Evolutionary conservation across 2,888 invertebrate species (phyloP), one percentile per base, ranked within the genome.

Genomic region (Caenorhabditis becei): DNA sequence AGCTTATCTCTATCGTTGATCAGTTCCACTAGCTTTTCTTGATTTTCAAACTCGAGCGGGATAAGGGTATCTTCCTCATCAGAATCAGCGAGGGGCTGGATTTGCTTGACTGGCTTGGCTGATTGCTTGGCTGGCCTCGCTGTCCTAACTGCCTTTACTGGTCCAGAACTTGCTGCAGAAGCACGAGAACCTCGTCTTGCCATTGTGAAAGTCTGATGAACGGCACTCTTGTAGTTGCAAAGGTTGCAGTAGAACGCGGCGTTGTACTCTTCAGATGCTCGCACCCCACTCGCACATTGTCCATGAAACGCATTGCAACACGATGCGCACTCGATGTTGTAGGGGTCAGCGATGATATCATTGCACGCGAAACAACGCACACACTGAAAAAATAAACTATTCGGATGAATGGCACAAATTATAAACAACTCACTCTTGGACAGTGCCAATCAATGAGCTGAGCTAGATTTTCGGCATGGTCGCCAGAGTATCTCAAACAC

Each of bases 301-400:
- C 85, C 88, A 61, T 87, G 85, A 79, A 75, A 88, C 0, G 82
- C 83, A 7, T 56, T 51, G 0, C 71, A 63, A 37, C 88, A 88
- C 1, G 18, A 28, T 10, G 18, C 24, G 62, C 88, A 88, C 41
- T 86, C 85, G 7, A 82, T 54, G 47, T 88, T 88, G 7, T 10
- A 11, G 2, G 83, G 70, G 67, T 88, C 88, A 23, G 24, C 56
- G 49, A 88, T 81, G 54, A 78, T 80, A 11, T 70, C 41, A 4
- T 47, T n/a, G 37, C 84, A 84, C 0, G 20, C 20, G 5, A 20
- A 2, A 32, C 84, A 84, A 0, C 44, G 41, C 4, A 71, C 20
- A 49, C 84, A 84, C 82, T 82, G 70, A 37, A 82, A 77, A 11
- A 41, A 41, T 41, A 10, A 32, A 32, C 5, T 10, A 11, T 41